Evolutionary conservation across 2,888 invertebrate genomes (phyloP).

Genomic region (Lucinisca nassula): DNA sequence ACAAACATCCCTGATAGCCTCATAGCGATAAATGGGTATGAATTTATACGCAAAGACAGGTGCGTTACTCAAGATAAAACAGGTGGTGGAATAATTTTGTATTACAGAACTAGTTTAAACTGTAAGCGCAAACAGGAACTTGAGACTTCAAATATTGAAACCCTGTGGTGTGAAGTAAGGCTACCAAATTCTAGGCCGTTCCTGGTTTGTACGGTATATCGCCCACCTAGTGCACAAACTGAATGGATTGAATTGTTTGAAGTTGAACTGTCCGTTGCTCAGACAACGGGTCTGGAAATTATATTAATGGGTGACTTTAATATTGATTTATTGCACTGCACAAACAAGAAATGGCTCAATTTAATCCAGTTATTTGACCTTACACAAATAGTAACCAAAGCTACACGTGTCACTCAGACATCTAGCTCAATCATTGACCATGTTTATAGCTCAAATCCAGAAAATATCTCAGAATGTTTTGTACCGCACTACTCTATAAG

Average conservation of each 20-base stretch:
- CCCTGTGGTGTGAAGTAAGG: background rate
- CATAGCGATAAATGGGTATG: too few relatives aligned
- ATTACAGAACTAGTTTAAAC: background rate
- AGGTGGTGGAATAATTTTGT: background rate
- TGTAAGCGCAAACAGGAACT: too few relatives aligned
- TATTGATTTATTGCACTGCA: background rate
- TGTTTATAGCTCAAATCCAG: background rate
- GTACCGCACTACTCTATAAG: background rate
- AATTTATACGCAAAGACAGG: too few relatives aligned
- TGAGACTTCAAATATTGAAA: background rate
- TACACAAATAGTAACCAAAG: background rate
- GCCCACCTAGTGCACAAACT: background rate
- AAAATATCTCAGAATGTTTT: background rate
- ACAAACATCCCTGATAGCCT: too few relatives aligned
- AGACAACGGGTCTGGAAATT: background rate
- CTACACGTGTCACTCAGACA: background rate
- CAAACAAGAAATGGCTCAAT: background rate
- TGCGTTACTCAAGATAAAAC: too few relatives aligned
- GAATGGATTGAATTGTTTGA: background rate
- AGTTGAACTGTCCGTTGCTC: background rate
- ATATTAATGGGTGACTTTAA: background rate
- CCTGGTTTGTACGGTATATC: background rate
- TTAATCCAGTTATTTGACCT: background rate
- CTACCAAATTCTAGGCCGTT: background rate
- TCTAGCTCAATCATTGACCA: background rate